Evolutionary conservation across 2,113 vertebrate species (phyloP).

Genomic region (Oceanites oceanicus): DNA sequence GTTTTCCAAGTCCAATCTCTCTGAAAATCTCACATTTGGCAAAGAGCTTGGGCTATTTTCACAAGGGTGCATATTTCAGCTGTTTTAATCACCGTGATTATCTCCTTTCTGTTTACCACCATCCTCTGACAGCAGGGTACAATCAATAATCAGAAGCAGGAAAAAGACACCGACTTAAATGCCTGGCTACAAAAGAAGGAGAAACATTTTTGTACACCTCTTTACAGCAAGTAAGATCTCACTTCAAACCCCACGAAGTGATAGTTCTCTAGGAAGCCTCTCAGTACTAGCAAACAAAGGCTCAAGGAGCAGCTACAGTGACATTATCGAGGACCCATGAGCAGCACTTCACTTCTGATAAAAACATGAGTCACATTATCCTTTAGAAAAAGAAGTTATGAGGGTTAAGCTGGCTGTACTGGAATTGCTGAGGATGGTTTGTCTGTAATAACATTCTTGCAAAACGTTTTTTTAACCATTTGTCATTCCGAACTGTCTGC

Average conservation of each 20-base stretch:
- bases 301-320: not conserved
- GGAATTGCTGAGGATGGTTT: not conserved
- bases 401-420: not conserved
- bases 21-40: not conserved
- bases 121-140: not conserved
- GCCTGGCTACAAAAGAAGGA: not conserved
- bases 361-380: not conserved
- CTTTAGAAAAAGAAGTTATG: not conserved
- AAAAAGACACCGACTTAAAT: not conserved
- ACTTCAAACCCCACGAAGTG: not conserved
- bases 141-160: not conserved
- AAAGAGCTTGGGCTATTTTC: not conserved
- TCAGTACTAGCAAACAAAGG: not conserved
- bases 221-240: not conserved
- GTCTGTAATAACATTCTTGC: not conserved
- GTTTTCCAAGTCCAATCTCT: not conserved
- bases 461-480: not conserved
- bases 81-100: not conserved
- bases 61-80: not conserved
- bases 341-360: not conserved
- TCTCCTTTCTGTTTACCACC: not conserved
- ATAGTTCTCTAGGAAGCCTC: not conserved
- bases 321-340: not conserved
- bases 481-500: not conserved
- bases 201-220: not conserved